phyloP scores from a whole-genome alignment of 2,113 vertebrate species.

The Atherinomorus stipes region DNA sequence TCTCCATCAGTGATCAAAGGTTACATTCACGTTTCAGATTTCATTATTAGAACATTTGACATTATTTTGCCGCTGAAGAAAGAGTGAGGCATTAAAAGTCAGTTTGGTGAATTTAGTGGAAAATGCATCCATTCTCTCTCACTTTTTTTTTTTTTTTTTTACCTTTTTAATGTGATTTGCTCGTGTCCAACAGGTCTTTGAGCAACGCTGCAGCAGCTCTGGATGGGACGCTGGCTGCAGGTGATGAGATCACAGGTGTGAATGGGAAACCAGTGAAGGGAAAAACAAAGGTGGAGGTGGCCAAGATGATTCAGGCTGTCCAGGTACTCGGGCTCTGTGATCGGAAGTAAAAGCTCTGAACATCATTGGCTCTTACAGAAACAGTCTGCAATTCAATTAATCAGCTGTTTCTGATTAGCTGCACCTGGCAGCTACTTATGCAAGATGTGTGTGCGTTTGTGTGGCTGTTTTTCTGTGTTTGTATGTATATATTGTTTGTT shows the following conservation, averaged over 20 bases:
- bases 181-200: slow-evolving; percentile 88
- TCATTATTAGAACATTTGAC: no score
- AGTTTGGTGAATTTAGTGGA: not conserved
- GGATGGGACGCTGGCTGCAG: slow-evolving; percentile 93
- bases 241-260: slow-evolving; percentile 97
- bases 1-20: no score
- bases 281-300: slow-evolving; percentile 98
- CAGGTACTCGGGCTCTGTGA: slow-evolving; percentile 83
- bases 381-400: not conserved
- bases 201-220: slow-evolving; percentile 94
- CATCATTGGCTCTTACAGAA: not conserved
- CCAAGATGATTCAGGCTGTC: slow-evolving; percentile 98
- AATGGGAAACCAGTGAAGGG: slow-evolving; percentile 96
- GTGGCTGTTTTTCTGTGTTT: no score
- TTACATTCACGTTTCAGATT: no score
- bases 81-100: not conserved
- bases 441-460: no score
- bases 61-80: no score
- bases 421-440: not conserved
- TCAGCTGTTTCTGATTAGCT: not conserved
- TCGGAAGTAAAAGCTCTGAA: not conserved
- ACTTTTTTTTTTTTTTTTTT: not conserved
- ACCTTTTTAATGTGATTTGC: slow-evolving; percentile 4
- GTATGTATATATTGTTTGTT: no score
- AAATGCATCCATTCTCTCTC: not conserved